These are phyloP conservation scores for Diogma glabrata DNA, from an alignment of 2,888 invertebrate species.

Conservation along the genomic window DNA sequence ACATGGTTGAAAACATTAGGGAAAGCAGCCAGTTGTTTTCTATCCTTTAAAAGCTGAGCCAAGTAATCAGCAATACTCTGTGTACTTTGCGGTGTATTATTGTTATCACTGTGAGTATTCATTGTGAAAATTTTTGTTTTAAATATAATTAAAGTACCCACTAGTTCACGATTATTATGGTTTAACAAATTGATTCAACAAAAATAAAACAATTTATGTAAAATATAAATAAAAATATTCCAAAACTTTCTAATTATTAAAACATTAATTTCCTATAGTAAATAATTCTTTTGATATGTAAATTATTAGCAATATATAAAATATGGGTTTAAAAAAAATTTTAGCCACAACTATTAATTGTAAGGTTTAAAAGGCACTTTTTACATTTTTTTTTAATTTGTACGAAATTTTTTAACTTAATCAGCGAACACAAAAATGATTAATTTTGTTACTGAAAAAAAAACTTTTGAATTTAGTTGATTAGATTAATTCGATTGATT, in stretches of 20 bases:
- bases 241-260: too few species aligned
- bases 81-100: constrained; percentile 52
- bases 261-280: too few species aligned
- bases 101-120: constrained; percentile 35
- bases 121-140: constrained; percentile 24
- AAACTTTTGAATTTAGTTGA: background rate
- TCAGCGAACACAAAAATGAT: constrained; percentile 1
- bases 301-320: background rate
- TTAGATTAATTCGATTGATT: background rate
- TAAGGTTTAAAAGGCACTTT: too few species aligned
- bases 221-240: too few species aligned
- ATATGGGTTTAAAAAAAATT: too few species aligned
- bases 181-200: too few species aligned
- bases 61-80: constrained; percentile 99
- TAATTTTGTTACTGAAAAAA: constrained; percentile 5
- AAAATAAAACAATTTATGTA: too few species aligned
- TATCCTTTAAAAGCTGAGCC: constrained; percentile 99
- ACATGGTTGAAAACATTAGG: constrained; percentile 99
- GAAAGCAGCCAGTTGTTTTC: constrained; percentile 98
- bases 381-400: too few species aligned
- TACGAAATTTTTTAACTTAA: too few species aligned
- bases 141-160: background rate
- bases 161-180: too few species aligned
- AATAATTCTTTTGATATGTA: constrained; percentile 2
- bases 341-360: too few species aligned